Percentiles rank a stretch among this genome's conserved stretches.
phyloP scores from a whole-genome alignment of 1,140 invertebrate genomes.

The Calephelis nemesis region DNA sequence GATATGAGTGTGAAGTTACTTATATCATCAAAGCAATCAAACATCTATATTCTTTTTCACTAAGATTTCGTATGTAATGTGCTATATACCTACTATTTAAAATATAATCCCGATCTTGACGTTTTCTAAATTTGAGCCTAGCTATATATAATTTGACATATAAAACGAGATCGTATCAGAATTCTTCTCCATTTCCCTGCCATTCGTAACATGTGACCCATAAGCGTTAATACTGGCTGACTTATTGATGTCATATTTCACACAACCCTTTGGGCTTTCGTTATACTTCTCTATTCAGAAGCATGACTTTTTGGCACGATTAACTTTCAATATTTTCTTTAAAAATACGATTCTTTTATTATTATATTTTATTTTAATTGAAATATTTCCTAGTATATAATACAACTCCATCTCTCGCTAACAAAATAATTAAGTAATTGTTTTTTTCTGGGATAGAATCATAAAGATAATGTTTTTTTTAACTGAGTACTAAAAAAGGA shows the following conservation, averaged over 20 bases:
- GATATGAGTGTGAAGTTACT: too few relatives aligned
- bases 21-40: too few relatives aligned
- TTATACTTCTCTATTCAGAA: not conserved
- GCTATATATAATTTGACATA: conserved; percentile 21
- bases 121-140: too few relatives aligned
- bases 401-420: not conserved
- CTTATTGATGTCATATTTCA: conserved; percentile 55
- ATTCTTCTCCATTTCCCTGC: conserved; percentile 47
- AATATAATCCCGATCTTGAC: too few relatives aligned
- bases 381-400: not conserved
- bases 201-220: conserved; percentile 52
- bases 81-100: too few relatives aligned
- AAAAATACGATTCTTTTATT: conserved; percentile 9
- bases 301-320: conserved; percentile 3
- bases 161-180: conserved; percentile 18
- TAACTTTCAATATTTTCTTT: conserved; percentile 10
- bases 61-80: too few relatives aligned
- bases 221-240: conserved; percentile 54
- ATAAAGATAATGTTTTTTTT: too few relatives aligned
- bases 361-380: too few relatives aligned
- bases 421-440: too few relatives aligned
- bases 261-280: conserved; percentile 35
- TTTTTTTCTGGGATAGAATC: too few relatives aligned
- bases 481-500: too few relatives aligned
- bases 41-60: too few relatives aligned